Conservation (phyloP, 2,888 invertebrate genomes). For the Dorcus parallelipipedus region DNA sequence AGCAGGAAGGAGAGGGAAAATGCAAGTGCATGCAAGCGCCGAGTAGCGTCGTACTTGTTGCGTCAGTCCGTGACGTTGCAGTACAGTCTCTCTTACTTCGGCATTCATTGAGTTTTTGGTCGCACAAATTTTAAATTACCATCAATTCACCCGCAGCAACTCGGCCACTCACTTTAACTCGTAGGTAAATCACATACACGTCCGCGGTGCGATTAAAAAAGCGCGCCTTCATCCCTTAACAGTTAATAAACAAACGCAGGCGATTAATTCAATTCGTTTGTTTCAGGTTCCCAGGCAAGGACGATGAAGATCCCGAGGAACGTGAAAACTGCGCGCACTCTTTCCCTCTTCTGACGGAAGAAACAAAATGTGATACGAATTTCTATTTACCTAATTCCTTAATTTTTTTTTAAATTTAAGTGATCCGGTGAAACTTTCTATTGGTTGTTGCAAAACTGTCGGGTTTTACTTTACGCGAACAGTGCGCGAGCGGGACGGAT, state of each 20-base stretch:
- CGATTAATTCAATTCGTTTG: neutral
- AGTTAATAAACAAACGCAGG: neutral
- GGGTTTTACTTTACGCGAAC: neutral
- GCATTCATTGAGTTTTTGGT: conserved; percentile 4
- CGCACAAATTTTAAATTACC: conserved; percentile 2
- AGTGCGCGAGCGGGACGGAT: neutral
- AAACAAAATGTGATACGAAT: conserved; percentile 2
- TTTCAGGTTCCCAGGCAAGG: neutral
- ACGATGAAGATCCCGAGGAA: neutral
- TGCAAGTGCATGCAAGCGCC: conserved; percentile 52
- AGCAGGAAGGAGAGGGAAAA: conserved; percentile 42
- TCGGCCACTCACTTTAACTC: too few relatives aligned
- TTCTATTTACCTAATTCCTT: too few relatives aligned
- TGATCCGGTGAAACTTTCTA: neutral
- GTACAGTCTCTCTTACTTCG: conserved; percentile 29
- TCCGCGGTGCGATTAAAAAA: neutral
- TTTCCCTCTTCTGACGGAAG: neutral
- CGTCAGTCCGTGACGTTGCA: conserved; percentile 48
- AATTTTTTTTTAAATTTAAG: conserved; percentile 1
- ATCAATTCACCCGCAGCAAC: neutral
- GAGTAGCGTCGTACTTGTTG: conserved; percentile 53
- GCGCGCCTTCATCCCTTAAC: neutral
- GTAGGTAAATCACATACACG: neutral
- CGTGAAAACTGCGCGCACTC: neutral
- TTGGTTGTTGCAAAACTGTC: neutral